Conservation (phyloP, 2,113 vertebrate genomes). For the Corapipo altera region DNA sequence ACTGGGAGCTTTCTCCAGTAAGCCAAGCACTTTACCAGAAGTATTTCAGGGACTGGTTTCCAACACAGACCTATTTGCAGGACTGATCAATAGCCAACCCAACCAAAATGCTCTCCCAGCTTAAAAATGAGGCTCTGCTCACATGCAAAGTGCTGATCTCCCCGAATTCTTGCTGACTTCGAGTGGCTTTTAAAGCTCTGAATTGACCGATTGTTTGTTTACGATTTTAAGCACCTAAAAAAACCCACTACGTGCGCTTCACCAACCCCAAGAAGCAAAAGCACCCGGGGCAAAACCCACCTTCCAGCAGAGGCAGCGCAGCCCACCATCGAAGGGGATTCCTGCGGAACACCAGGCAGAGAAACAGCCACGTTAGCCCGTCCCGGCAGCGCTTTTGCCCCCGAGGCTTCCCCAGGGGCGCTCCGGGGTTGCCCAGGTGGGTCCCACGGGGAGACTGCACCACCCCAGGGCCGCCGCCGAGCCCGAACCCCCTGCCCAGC, state of each 20-base stretch:
- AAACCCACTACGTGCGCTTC: fast-evolving
- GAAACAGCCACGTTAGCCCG: background rate
- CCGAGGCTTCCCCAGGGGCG: background rate
- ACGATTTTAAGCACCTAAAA: background rate
- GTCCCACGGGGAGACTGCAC: background rate
- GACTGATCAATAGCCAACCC: background rate
- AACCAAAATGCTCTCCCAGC: background rate
- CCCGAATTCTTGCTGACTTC: background rate
- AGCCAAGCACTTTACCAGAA: background rate
- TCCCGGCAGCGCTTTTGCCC: background rate
- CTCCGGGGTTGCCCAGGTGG: background rate
- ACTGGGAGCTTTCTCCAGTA: background rate
- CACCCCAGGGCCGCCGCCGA: too few relatives aligned
- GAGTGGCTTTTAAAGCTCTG: background rate
- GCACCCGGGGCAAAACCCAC: constrained; percentile 72
- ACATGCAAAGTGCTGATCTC: background rate
- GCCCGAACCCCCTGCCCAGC: background rate
- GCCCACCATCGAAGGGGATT: constrained; percentile 94
- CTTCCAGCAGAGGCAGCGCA: constrained; percentile 97
- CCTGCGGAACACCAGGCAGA: constrained; percentile 77
- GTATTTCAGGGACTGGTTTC: background rate
- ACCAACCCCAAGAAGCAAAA: background rate
- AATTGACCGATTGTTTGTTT: background rate
- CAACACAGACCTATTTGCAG: background rate
- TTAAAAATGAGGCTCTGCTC: background rate